Evolutionary conservation across 2,113 vertebrate genomes (phyloP).

Genomic region (Oenanthe oenanthe): DNA sequence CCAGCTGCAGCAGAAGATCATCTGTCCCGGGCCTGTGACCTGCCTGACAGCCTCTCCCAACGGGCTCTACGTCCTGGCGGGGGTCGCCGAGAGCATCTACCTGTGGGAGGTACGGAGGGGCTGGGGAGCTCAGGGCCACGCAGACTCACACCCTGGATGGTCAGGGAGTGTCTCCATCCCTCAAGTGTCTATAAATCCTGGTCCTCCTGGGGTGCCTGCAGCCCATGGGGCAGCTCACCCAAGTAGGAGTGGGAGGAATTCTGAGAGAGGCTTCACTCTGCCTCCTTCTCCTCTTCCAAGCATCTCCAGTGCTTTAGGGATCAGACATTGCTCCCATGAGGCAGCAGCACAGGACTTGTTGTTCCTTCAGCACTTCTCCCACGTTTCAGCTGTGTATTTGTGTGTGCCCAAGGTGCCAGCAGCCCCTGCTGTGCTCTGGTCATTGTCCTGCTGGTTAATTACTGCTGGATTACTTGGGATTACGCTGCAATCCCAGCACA

Average conservation of each 20-base stretch:
- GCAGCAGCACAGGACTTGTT: neutral
- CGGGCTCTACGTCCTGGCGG: slow-evolving; percentile 87
- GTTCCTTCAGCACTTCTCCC: neutral
- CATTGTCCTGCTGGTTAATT: neutral
- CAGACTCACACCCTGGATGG: fast-evolving
- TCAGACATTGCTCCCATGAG: fast-evolving
- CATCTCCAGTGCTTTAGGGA: neutral
- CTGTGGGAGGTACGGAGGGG: slow-evolving; percentile 89
- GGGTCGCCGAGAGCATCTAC: slow-evolving; percentile 88
- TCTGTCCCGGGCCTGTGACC: slow-evolving; percentile 91
- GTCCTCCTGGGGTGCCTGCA: fast-evolving
- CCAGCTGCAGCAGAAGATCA: slow-evolving; percentile 96
- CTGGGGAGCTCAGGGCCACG: fast-evolving
- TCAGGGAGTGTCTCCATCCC: fast-evolving
- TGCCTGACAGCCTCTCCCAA: slow-evolving; percentile 87
- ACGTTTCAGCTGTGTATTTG: fast-evolving
- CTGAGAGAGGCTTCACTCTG: neutral
- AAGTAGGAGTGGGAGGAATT: neutral
- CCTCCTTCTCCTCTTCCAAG: neutral
- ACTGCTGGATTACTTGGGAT: neutral
- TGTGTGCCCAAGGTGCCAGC: neutral
- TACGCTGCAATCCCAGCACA: fast-evolving
- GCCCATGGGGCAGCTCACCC: fast-evolving
- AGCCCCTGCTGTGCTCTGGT: neutral
- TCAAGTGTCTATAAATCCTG: fast-evolving